Evolutionary conservation across 2,113 vertebrate species (phyloP).

Genomic region (Bungarus multicinctus): DNA sequence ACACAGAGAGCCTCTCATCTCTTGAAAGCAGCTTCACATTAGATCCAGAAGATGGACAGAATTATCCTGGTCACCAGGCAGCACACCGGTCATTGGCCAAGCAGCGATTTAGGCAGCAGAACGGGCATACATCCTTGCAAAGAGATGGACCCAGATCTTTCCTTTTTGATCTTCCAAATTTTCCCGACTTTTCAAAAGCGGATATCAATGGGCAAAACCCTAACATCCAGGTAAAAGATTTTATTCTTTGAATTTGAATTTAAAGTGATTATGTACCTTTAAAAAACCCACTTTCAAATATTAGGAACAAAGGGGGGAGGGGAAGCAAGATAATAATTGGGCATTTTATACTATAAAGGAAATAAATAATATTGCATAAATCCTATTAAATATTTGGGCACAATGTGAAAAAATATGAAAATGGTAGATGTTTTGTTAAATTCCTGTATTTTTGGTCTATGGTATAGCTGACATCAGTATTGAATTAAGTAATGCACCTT

Average conservation of each 20-base stretch:
- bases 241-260: background rate
- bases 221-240: conserved; percentile 89
- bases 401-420: background rate
- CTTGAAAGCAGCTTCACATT: conserved; percentile 68
- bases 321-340: background rate
- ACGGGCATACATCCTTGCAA: conserved; percentile 74
- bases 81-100: conserved; percentile 74
- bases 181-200: conserved; percentile 94
- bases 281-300: background rate
- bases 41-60: conserved; percentile 66
- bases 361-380: background rate
- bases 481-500: background rate
- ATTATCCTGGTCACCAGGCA: conserved; percentile 72
- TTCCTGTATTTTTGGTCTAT: background rate
- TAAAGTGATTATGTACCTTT: background rate
- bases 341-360: background rate
- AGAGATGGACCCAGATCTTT: conserved; percentile 87
- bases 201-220: conserved; percentile 97
- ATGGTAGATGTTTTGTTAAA: background rate
- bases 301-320: background rate
- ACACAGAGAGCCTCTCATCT: conserved; percentile 68
- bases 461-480: background rate
- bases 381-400: background rate
- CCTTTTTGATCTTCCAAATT: conserved; percentile 91
- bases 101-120: conserved; percentile 72